Base-by-base conservation (phyloP, 2,888 invertebrate genomes). In the Cerceris ruficornis region DNA sequence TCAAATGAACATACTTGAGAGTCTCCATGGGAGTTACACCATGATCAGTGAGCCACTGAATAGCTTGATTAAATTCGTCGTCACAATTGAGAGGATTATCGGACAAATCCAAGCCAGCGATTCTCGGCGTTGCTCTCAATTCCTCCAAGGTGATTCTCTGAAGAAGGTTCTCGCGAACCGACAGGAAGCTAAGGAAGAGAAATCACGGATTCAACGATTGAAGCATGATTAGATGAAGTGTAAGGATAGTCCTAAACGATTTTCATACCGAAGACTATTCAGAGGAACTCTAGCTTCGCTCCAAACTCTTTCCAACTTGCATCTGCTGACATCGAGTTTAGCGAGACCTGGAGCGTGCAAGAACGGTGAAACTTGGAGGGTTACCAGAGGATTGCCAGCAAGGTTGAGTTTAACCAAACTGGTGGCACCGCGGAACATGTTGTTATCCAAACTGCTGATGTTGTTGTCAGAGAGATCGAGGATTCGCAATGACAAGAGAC, bases 391-490 rank as follows among this genome's bases (percentile, higher is more conserved):
- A 92, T 97, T 97, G 13, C 95, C 95, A 82, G 95, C 95, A 58
- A 97, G 93, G 88, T 94, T 95, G 11, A 97, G 92, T 91, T 94
- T 95, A 41, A 93, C 94, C 73, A 97, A 92, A 78, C 95, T 94
- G 39, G 93, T 93, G 82, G 96, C 96, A 78, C 95, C 94, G 83
- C 93, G 93, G 90, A 97, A 96, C 75, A 95, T 93, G 84, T 94
- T 93, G 8, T 93, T 92, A 59, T 95, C 94, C 46, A 97, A 90
- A 17, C 93, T 93, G 7, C 93, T 92, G 64, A 97, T 93, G 83
- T 94, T 90, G 88, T 97, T 97, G 87, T 95, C 94, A 46, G 96
- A 95, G 54, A 97, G 93, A 88, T 97, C 96, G 69, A 97, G 93
- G 72, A 95, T 95, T 41, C 94, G 94, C 5, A 97, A 92, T 84